Base-by-base conservation (phyloP, 2,797 vertebrate species). In the Eupleurogrammus muticus region DNA sequence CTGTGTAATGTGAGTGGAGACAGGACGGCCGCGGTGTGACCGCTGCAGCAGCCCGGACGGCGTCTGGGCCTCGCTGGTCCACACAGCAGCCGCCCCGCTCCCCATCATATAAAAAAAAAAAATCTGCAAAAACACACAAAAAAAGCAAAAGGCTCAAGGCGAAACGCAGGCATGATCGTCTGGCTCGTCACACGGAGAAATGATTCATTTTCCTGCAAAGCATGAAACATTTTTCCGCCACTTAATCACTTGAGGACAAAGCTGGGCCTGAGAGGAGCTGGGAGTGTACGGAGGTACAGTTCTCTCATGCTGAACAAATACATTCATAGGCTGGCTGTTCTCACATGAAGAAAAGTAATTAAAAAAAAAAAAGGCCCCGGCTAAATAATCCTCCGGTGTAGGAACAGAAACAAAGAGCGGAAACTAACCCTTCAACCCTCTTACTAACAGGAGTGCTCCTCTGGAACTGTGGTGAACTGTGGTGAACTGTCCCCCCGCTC, bases 321-420 rank as follows among this genome's bases (percentile, higher is more conserved):
- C 82, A 88, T 89, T 91, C 80, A 87, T 38, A 59, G 58, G 60
- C 60, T 74, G 23, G 28, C 56, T 67, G 47, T 72, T 24, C 65
- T 68, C 57, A 47, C 55, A 67, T 53, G 36, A 78, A 70, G 57
- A 55, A n/a, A 58, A 44, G 36, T 32, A 52, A 67, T 74, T 66
- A 59, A 69, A 57, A 75, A 72, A 59, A 69, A 57, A 75, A 72
- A 80, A 73, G 73, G 60, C 69, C 42, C 20, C 16, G 20, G 47
- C 16, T 61, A 42, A 79, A 79, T 60, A 65, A 58, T 46, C 40
- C 47, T 51, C 66, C 55, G 52, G 16, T 80, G 57, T 38, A 35
- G 46, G 38, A 75, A 70, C 58, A 71, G 52, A 75, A 73, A 62
- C n/a, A 55, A 72, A 54, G 23, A 36, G 40, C 12, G 9, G 12